Conservation (phyloP, 2,113 vertebrate genomes). For the Coptodon rendalli region DNA sequence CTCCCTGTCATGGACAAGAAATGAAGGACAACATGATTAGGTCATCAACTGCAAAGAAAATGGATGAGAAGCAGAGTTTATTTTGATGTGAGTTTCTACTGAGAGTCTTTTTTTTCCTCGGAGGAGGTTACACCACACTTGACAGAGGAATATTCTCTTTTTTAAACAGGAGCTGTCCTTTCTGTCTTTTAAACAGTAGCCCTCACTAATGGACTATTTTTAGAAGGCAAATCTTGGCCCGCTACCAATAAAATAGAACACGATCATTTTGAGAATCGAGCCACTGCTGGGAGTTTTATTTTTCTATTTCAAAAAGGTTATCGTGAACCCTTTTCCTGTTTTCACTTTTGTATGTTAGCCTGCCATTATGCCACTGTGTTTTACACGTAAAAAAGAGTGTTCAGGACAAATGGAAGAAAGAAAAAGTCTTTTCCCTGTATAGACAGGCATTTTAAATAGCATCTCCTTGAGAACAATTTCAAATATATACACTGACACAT, state of each 20-base stretch:
- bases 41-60: conserved; percentile 36
- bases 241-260: conserved; percentile 48
- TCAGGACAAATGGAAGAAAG: conserved; percentile 16
- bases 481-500: conserved; percentile 47
- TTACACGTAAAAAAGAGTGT: conserved; percentile 7
- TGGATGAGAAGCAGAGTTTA: conserved; percentile 44
- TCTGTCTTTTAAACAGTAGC: conserved; percentile 25
- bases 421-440: conserved; percentile 1
- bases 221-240: conserved; percentile 39
- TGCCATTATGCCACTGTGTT: conserved; percentile 34
- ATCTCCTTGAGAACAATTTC: conserved; percentile 34
- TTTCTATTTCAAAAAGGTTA: conserved; percentile 33
- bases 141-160: conserved; percentile 57
- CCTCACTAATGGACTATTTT: conserved; percentile 39
- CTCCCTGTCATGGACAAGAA: conserved; percentile 23
- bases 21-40: conserved; percentile 49
- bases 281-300: conserved; percentile 53
- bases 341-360: conserved; percentile 38
- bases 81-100: conserved; percentile 38
- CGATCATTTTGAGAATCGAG: conserved; percentile 44
- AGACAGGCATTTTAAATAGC: conserved; percentile 41
- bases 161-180: conserved; percentile 48
- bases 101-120: conserved; percentile 8
- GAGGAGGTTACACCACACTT: not conserved
- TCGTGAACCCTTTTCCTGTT: conserved; percentile 9